Percentiles rank a stretch among this genome's conserved stretches.
Conservation (phyloP, 2,797 vertebrate species). For the Sebastes iracundus region DNA sequence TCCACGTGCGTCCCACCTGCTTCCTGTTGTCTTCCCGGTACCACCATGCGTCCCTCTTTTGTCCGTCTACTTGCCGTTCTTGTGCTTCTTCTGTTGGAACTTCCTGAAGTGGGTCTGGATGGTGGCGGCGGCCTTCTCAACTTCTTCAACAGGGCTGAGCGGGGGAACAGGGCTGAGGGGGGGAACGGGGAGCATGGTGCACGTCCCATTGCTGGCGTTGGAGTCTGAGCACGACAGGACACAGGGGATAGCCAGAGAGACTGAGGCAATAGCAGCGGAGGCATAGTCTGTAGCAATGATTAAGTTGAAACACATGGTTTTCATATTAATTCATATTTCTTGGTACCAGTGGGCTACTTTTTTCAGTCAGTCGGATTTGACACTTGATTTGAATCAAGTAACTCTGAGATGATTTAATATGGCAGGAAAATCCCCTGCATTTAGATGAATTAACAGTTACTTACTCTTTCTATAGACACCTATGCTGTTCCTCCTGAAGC, state of each 20-base stretch:
- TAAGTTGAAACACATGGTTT: conserved; percentile 42
- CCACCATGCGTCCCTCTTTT: background rate
- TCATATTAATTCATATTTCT: conserved; percentile 1
- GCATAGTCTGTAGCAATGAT: conserved; percentile 57
- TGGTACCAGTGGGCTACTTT: conserved; percentile 26
- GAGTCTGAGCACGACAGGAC: conserved; percentile 73
- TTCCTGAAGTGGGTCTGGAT: conserved; percentile 89
- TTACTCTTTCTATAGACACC: conserved; percentile 82
- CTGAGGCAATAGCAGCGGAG: conserved; percentile 63
- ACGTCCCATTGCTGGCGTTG: conserved; percentile 65
- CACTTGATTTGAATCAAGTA: background rate
- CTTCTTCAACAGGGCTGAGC: conserved; percentile 66
- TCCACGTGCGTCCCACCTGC: background rate
- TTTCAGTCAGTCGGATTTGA: conserved; percentile 21
- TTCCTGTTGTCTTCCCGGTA: background rate
- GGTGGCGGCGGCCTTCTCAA: conserved; percentile 82
- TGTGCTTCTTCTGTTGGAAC: conserved; percentile 88
- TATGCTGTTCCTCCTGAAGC: conserved; percentile 80
- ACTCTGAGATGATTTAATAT: background rate
- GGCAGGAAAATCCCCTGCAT: conserved; percentile 40
- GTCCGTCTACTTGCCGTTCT: conserved; percentile 69
- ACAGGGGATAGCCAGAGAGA: conserved; percentile 69
- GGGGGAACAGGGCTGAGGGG: conserved; percentile 69
- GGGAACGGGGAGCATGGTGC: conserved; percentile 23
- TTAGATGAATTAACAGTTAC: conserved; percentile 33